Evolutionary conservation across 2,113 vertebrate genomes (phyloP).

Genomic region (Acanthisitta chloris): DNA sequence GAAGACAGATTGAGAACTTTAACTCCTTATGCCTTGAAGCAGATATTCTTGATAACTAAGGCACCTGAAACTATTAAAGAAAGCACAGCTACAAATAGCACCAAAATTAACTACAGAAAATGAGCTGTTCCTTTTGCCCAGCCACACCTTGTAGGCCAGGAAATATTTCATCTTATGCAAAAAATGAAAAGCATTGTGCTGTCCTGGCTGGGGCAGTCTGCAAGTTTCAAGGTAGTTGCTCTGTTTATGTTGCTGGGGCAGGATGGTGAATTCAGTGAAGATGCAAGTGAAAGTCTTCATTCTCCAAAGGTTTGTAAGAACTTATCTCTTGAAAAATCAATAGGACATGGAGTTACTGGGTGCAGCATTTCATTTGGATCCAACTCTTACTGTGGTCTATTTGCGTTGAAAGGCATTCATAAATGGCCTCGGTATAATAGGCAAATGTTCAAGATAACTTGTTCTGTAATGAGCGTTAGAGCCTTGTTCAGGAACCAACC

Average conservation of each 20-base stretch:
- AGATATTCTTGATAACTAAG: background rate
- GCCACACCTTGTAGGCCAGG: background rate
- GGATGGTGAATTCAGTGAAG: background rate
- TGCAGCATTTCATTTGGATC: background rate
- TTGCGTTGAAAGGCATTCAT: background rate
- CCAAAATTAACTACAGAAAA: background rate
- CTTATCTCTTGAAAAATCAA: background rate
- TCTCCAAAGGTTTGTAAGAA: background rate
- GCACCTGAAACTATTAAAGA: background rate
- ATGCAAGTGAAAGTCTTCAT: background rate
- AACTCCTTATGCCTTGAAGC: background rate
- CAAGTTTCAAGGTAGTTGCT: background rate
- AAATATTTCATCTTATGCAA: background rate
- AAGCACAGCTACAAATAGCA: background rate
- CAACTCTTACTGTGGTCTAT: rapidly evolving
- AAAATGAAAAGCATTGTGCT: background rate
- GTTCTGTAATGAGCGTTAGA: background rate
- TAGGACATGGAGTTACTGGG: background rate
- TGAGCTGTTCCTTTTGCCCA: background rate
- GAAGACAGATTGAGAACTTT: background rate
- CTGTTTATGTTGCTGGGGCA: background rate
- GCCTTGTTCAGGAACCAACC: background rate
- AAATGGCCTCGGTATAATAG: background rate
- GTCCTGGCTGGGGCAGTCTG: background rate
- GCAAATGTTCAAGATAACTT: background rate